These are phyloP conservation scores for Cephalopachus bancanus DNA, from an alignment of 2,797 vertebrate species.

Conservation along the genomic window DNA sequence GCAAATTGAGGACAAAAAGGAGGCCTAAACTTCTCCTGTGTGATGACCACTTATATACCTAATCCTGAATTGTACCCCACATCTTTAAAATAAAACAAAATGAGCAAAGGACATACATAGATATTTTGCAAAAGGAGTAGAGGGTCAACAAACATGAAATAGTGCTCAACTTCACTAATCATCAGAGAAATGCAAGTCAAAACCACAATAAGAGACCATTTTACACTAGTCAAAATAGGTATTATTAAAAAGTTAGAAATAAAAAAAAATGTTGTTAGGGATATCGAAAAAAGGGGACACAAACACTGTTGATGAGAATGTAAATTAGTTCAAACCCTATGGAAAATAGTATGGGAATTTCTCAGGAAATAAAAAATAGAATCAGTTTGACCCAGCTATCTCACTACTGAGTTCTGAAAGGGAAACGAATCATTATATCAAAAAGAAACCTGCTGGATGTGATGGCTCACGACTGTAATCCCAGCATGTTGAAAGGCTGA, in stretches of 20 bases:
- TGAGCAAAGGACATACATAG: not conserved
- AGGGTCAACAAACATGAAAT: not conserved
- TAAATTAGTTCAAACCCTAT: not conserved
- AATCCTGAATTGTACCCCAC: not conserved
- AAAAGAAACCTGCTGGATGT: not conserved
- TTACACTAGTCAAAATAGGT: not conserved
- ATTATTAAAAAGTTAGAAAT: not conserved
- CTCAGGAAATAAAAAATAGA: not conserved
- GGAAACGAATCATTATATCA: not conserved
- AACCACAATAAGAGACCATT: not conserved
- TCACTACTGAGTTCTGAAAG: not conserved
- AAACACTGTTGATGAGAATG: not conserved
- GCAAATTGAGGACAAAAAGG: too few relatives aligned
- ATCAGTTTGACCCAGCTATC: not conserved
- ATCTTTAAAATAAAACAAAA: not conserved
- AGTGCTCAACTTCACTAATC: not conserved
- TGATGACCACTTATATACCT: not conserved
- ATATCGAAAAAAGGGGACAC: not conserved
- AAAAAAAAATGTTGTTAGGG: not conserved
- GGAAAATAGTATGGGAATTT: not conserved
- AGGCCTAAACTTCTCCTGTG: too few relatives aligned
- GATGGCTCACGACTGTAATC: too few relatives aligned
- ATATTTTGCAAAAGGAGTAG: not conserved
- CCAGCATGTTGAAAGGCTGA: too few relatives aligned
- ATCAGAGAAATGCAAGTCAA: not conserved